These are phyloP conservation scores for Adrianichthys oophorus DNA, from an alignment of 2,797 vertebrate genomes.

Conservation along the genomic window DNA sequence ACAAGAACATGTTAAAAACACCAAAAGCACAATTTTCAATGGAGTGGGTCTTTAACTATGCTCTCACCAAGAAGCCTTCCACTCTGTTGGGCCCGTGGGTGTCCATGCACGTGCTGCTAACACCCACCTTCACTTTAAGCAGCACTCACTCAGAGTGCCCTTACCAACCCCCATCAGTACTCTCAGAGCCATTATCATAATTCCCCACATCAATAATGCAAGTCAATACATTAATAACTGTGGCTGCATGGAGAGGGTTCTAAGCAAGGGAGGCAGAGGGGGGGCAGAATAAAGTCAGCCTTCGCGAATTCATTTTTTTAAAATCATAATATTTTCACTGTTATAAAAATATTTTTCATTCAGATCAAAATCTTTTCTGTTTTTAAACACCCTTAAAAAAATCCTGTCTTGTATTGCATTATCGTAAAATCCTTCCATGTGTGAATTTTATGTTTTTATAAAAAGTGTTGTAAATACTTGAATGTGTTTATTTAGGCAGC, in stretches of 20 bases:
- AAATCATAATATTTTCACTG: slow-evolving; percentile 38
- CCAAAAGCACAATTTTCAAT: too few species aligned
- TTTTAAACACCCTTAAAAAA: slow-evolving; percentile 61
- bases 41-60: slow-evolving; percentile 31
- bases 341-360: slow-evolving; percentile 20
- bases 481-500: too few species aligned
- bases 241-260: slow-evolving; percentile 39
- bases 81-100: slow-evolving; percentile 8
- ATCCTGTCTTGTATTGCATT: slow-evolving; percentile 15
- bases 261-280: background rate
- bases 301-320: slow-evolving; percentile 36
- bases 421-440: too few species aligned
- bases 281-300: slow-evolving; percentile 25
- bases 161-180: slow-evolving; percentile 44
- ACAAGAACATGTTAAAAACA: too few species aligned
- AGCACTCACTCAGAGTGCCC: slow-evolving; percentile 39
- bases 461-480: too few species aligned
- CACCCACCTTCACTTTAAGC: slow-evolving; percentile 28
- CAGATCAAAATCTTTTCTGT: slow-evolving; percentile 31
- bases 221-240: slow-evolving; percentile 80
- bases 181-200: slow-evolving; percentile 83
- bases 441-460: too few species aligned
- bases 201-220: slow-evolving; percentile 84
- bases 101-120: slow-evolving; percentile 27
- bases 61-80: slow-evolving; percentile 12